phyloP scores from a whole-genome alignment of 2,113 vertebrate genomes.

The Propithecus coquereli region DNA sequence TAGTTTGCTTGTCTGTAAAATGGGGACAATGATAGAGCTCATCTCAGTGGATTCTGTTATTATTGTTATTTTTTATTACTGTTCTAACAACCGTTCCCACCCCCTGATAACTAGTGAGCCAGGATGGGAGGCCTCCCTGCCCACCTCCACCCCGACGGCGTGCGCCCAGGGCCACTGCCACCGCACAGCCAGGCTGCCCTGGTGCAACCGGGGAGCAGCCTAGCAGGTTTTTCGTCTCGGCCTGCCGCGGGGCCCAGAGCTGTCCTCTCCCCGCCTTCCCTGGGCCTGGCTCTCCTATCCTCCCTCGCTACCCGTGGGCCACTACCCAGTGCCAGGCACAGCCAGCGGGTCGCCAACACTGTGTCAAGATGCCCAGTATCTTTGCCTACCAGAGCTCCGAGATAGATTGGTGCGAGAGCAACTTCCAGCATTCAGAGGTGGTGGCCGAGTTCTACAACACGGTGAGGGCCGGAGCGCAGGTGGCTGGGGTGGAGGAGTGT shows the following conservation, averaged over 20 bases:
- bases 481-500: neutral
- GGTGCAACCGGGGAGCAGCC: constrained; percentile 3
- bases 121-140: neutral
- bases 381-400: constrained; percentile 94
- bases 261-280: neutral
- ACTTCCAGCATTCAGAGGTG: constrained; percentile 88
- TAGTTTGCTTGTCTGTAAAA: neutral
- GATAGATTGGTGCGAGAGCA: constrained; percentile 97
- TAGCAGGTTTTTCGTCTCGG: constrained; percentile 72
- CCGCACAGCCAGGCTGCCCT: neutral
- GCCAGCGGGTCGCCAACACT: constrained; percentile 64
- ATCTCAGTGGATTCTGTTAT: neutral
- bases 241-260: neutral
- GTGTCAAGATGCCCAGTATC: constrained; percentile 84
- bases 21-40: neutral
- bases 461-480: constrained; percentile 77
- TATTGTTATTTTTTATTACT: neutral
- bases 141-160: neutral
- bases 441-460: constrained; percentile 97
- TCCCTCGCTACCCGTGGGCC: neutral
- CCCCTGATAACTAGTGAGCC: neutral
- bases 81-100: neutral
- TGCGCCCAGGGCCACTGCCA: neutral
- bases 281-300: neutral
- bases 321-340: neutral